A percentile compares a stretch with the other conserved stretches of the same genome.
Conservation (phyloP, 2,888 invertebrate species). For the Helicoverpa assulta region DNA sequence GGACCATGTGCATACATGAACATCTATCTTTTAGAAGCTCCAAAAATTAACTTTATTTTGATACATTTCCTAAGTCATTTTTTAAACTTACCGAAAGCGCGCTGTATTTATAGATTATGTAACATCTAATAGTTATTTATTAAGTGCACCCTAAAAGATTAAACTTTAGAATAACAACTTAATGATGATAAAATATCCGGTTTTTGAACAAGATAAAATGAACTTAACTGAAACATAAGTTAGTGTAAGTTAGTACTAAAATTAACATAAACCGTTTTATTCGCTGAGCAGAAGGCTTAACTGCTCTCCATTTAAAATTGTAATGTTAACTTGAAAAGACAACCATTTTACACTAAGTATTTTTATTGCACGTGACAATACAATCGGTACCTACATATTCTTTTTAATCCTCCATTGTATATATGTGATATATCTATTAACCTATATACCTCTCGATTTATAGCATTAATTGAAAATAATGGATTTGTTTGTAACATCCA, state of each 20-base stretch:
- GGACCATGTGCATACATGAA: too few species aligned
- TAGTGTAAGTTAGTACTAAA: conserved; percentile 27
- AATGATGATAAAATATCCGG: too few species aligned
- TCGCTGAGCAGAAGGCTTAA: conserved; percentile 25
- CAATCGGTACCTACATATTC: background rate
- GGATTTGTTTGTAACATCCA: background rate
- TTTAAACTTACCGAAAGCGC: too few species aligned
- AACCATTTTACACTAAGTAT: conserved; percentile 14
- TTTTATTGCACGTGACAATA: background rate
- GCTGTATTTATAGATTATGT: too few species aligned
- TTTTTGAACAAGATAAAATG: conserved; percentile 3
- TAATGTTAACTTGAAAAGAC: conserved; percentile 49
- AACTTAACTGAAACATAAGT: conserved; percentile 22
- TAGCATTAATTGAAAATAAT: background rate
- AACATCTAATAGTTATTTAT: too few species aligned
- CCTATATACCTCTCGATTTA: background rate
- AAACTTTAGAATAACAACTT: too few species aligned
- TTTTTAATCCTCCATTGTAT: background rate
- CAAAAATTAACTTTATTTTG: too few species aligned
- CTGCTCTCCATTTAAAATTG: conserved; percentile 48
- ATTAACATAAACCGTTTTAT: conserved; percentile 42
- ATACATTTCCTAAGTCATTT: too few species aligned
- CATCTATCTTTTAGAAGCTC: too few species aligned
- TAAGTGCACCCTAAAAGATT: too few species aligned
- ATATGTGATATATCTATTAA: background rate